Evolutionary conservation across 1,140 invertebrate genomes (phyloP).

Genomic region (Carposina sasakii): DNA sequence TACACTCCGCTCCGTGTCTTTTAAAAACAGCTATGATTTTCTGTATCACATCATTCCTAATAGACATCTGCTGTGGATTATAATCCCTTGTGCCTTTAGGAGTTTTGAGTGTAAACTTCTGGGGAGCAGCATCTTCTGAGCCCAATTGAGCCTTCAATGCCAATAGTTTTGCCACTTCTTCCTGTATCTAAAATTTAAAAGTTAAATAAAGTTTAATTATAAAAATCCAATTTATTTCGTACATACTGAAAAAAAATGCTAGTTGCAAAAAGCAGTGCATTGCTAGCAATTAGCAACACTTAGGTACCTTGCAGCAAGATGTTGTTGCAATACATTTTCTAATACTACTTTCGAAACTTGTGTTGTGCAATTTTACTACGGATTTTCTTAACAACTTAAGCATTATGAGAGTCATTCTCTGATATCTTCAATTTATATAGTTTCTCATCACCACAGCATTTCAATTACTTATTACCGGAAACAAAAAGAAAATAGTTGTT

Average conservation of each 20-base stretch:
- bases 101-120: slow-evolving; percentile 92
- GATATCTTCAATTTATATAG: slow-evolving; percentile 32
- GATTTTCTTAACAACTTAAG: slow-evolving; percentile 43
- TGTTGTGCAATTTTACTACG: slow-evolving; percentile 39
- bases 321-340: slow-evolving; percentile 59
- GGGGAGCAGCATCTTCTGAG: slow-evolving; percentile 69
- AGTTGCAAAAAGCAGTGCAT: no score
- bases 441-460: slow-evolving; percentile 56
- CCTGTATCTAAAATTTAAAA: slow-evolving; percentile 50
- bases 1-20: slow-evolving; percentile 97
- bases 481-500: slow-evolving; percentile 38
- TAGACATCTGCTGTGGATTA: slow-evolving; percentile 93
- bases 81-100: slow-evolving; percentile 98
- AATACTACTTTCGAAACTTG: slow-evolving; percentile 31
- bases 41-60: slow-evolving; percentile 90
- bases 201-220: slow-evolving; percentile 8
- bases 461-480: slow-evolving; percentile 39
- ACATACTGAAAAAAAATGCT: no score
- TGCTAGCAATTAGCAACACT: slow-evolving; percentile 20
- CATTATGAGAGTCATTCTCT: slow-evolving; percentile 48
- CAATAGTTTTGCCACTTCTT: slow-evolving; percentile 87
- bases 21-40: slow-evolving; percentile 95
- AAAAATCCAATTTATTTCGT: background rate
- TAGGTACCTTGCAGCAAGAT: slow-evolving; percentile 55
- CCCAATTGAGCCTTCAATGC: slow-evolving; percentile 84